Evolutionary conservation across 23 tunicate species (phyloP), one percentile per base, ranked within the genome.

Genomic region (Phallusia fumigata): DNA sequence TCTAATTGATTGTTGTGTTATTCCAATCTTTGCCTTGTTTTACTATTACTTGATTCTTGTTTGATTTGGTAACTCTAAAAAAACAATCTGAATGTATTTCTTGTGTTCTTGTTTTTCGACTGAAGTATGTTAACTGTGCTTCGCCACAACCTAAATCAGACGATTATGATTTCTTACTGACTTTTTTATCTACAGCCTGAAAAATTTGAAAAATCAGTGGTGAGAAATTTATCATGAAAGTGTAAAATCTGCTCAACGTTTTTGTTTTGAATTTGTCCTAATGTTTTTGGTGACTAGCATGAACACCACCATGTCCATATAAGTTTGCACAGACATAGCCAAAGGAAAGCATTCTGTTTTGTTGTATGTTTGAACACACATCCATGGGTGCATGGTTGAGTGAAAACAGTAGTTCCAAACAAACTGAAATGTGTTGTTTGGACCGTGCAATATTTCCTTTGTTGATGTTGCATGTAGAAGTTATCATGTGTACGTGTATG

Each of bases 201-300:
- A 65, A 90, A 82, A 80, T 65, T 84, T 78, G 90, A 90, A 78
- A 90, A 76, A 86, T 73, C 83, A 6, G 69, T 81, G 36, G 69
- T 58, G 69, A 58, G 69, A 58, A 58, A 21, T 58, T 21, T 1
- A 24, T 24, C 26, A 6, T 24, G 13, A 58, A 24, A 22, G 13
- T 58, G 69, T 5, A 24, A 22, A 11, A 58, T 58, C 3, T 1
- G 5, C 69, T 1, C 28, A 21, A 58, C 3, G 26, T 58, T 58
- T 58, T 21, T 58, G 69, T 58, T 58, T 40, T 10, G 10, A 40
- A 40, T 40, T 10, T 40, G 47, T 10, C 10, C 47, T 10, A n/a
- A 40, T 40, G 47, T 40, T 58, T 58, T 24, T 24, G 69, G 69
- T 58, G 69, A 58, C 69, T 21, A 58, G 69, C 69, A 58, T 58